A percentile compares a stretch with the other conserved stretches of the same genome.
Conservation (phyloP, 1,140 invertebrate species). For the Linepithema humile region DNA sequence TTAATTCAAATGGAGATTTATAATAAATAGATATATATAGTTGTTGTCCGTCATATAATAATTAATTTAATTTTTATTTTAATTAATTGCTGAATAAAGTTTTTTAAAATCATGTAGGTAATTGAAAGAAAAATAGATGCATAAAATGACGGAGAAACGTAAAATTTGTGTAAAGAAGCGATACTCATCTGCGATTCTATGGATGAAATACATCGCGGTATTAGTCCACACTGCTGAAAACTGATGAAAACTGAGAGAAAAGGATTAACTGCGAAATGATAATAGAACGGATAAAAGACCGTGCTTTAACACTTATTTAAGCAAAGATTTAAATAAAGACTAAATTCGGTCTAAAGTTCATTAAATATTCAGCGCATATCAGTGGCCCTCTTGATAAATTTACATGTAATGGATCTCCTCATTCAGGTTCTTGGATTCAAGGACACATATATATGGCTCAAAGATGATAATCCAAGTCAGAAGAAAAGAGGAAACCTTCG, state of each 20-base stretch:
- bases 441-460: slow-evolving; percentile 85
- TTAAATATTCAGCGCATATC: slow-evolving; percentile 47
- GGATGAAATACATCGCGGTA: background rate
- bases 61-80: background rate
- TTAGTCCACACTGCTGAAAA: background rate
- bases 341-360: slow-evolving; percentile 31
- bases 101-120: background rate
- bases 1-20: background rate
- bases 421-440: slow-evolving; percentile 85
- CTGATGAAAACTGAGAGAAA: background rate
- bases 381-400: slow-evolving; percentile 8
- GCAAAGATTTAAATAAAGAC: slow-evolving; percentile 49
- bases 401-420: slow-evolving; percentile 35
- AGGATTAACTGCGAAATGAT: background rate
- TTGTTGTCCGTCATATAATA: background rate
- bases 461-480: slow-evolving; percentile 77
- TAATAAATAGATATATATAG: background rate
- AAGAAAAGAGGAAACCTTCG: slow-evolving; percentile 77
- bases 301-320: slow-evolving; percentile 35
- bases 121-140: background rate
- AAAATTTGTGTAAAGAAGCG: background rate
- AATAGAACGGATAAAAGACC: background rate
- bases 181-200: background rate
- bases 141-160: background rate
- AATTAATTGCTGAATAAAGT: background rate